Percentiles rank a stretch among this genome's conserved stretches.
phyloP scores from a whole-genome alignment of 1,140 invertebrate species.

The Tetragnatha versicolor region DNA sequence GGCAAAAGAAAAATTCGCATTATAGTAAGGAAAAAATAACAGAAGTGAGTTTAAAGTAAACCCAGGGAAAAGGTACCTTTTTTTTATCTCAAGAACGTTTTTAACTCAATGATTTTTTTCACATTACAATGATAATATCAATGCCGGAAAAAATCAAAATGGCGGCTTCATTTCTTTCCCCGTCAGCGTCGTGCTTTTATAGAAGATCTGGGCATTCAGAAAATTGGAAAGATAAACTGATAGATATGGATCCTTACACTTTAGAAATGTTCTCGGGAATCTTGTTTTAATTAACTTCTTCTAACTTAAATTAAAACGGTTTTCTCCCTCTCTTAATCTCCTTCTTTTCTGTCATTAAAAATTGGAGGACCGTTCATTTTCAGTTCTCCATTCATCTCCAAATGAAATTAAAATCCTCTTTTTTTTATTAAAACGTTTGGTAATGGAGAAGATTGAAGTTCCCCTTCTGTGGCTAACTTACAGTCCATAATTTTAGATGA shows the following conservation, averaged over 20 bases:
- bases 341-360: neutral
- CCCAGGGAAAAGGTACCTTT: neutral
- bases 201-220: neutral
- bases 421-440: too few species aligned
- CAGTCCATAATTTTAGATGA: too few species aligned
- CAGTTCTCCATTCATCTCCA: neutral
- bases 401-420: slow-evolving; percentile 15
- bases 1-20: neutral
- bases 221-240: too few species aligned
- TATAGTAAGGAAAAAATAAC: neutral
- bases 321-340: neutral
- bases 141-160: slow-evolving; percentile 2
- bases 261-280: neutral
- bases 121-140: slow-evolving; percentile 20
- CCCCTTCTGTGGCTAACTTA: too few species aligned
- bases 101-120: neutral
- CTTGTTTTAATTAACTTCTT: slow-evolving; percentile 6
- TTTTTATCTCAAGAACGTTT: neutral
- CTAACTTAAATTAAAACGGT: neutral
- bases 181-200: too few species aligned
- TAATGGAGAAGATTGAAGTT: too few species aligned
- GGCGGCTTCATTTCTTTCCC: neutral
- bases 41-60: neutral
- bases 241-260: neutral
- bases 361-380: neutral